Percentiles rank a stretch among this genome's conserved stretches.
Conservation (phyloP, 1,140 invertebrate species). For the Magallana angulata region DNA sequence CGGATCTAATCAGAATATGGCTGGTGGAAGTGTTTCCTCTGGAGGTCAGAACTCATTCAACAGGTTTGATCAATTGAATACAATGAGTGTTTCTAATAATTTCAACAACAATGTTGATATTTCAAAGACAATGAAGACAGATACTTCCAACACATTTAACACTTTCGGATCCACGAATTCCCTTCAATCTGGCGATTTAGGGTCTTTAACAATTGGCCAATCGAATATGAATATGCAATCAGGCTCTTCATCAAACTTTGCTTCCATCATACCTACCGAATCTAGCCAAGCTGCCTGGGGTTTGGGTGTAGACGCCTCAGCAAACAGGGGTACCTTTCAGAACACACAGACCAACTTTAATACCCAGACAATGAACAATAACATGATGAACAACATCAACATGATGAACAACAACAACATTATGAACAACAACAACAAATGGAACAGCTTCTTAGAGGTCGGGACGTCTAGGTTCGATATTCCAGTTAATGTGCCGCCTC, state of each 20-base stretch:
- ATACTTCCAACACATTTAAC: background rate
- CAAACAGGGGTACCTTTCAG: slow-evolving; percentile 2
- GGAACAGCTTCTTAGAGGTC: slow-evolving; percentile 2
- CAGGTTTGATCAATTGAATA: background rate
- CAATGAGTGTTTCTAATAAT: background rate
- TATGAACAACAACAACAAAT: background rate
- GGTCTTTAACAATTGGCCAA: background rate
- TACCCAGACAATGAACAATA: background rate
- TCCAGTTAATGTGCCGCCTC: slow-evolving; percentile 5
- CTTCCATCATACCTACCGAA: background rate
- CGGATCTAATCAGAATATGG: background rate
- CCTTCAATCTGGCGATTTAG: background rate
- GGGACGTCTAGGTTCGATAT: slow-evolving; percentile 5
- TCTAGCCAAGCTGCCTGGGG: slow-evolving; percentile 34
- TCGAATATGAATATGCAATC: background rate
- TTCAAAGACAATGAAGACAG: background rate
- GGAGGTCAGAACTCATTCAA: background rate
- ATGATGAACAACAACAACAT: slow-evolving; percentile 13
- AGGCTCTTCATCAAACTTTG: background rate
- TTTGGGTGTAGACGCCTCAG: background rate
- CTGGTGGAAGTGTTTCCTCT: background rate
- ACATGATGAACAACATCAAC: slow-evolving; percentile 4
- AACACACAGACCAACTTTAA: background rate
- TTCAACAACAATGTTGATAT: background rate
- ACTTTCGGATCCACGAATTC: background rate